A percentile compares a stretch with the other conserved stretches of the same genome.
Evolutionary conservation across 2,113 vertebrate genomes (phyloP).

Genomic region (Oenanthe oenanthe): DNA sequence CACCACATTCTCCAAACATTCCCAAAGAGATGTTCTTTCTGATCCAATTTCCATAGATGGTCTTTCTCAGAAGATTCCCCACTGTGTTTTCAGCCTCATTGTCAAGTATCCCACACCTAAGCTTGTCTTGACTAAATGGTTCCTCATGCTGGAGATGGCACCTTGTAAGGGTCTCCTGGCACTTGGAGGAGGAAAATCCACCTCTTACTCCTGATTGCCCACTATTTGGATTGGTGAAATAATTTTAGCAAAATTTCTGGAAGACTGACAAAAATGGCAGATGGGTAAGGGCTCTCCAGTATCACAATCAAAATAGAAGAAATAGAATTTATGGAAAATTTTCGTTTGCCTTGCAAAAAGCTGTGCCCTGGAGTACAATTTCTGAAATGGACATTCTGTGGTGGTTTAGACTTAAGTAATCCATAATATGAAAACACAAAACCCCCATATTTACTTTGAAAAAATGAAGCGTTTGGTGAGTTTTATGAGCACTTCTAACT

Average conservation of each 20-base stretch:
- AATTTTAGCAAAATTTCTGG: background rate
- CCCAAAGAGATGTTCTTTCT: background rate
- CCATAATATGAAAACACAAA: background rate
- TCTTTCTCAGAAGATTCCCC: background rate
- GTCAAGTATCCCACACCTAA: background rate
- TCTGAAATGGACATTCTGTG: background rate
- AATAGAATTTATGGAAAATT: background rate
- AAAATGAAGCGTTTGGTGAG: background rate
- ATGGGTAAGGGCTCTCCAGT: background rate
- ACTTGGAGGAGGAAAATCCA: background rate
- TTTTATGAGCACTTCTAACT: background rate
- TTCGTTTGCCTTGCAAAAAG: background rate
- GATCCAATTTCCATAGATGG: background rate
- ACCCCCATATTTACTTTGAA: background rate
- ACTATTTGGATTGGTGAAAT: background rate
- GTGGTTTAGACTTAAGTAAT: background rate
- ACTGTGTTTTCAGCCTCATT: background rate
- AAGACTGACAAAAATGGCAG: background rate
- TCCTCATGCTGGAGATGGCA: background rate
- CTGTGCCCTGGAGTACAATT: background rate
- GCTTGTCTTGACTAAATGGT: background rate
- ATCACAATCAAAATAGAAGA: background rate
- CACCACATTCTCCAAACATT: background rate
- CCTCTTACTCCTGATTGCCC: background rate
- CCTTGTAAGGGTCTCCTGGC: background rate